Conservation (phyloP, 1,140 invertebrate species). For the Reticulitermes speratus region DNA sequence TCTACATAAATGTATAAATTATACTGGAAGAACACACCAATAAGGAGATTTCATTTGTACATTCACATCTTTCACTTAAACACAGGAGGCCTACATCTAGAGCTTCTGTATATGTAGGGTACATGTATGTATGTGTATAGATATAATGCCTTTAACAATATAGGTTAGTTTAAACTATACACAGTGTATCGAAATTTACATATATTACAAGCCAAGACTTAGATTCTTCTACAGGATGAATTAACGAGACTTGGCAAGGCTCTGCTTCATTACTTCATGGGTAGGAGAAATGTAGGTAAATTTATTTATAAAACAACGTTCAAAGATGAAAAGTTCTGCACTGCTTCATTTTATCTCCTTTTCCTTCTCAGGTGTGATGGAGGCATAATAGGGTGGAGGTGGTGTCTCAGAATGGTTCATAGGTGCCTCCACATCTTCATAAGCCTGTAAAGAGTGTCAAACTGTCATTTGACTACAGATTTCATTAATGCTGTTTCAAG, state of each 20-base stretch:
- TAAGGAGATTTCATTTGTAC: neutral
- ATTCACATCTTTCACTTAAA: neutral
- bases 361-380: neutral
- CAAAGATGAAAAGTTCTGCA: neutral
- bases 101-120: neutral
- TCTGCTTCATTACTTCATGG: neutral
- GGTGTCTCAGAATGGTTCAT: neutral
- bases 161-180: neutral
- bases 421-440: slow-evolving; percentile 24
- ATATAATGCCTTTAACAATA: neutral
- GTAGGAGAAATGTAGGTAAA: neutral
- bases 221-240: neutral
- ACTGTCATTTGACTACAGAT: neutral
- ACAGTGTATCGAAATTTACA: neutral
- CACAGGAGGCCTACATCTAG: neutral
- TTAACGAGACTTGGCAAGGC: too few species aligned
- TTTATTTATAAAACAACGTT: neutral
- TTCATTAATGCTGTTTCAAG: too few species aligned
- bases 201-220: neutral
- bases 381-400: neutral
- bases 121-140: too few species aligned
- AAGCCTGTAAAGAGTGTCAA: neutral
- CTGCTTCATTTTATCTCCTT: neutral
- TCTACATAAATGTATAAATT: neutral
- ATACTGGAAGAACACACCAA: neutral